These are phyloP conservation scores for Zaprionus africanus DNA, from an alignment of 1,140 invertebrate genomes.

Conservation along the genomic window DNA sequence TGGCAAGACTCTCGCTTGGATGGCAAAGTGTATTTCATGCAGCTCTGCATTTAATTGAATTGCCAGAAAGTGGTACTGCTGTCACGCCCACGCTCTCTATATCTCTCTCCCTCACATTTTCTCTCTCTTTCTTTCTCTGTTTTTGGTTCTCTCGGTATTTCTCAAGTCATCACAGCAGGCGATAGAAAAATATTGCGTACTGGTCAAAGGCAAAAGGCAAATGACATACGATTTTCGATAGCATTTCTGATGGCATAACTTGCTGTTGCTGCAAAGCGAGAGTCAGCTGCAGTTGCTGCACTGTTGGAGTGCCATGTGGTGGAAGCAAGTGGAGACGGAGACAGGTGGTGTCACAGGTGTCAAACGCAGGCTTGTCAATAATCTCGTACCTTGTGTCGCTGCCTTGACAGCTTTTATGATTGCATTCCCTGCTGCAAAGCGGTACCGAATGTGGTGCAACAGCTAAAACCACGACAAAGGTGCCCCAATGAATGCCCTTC, in stretches of 20 bases:
- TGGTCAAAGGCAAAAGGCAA: slow-evolving; percentile 32
- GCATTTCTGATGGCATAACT: slow-evolving; percentile 12
- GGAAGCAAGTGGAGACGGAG: neutral
- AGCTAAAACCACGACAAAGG: slow-evolving; percentile 13
- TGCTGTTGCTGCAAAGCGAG: neutral
- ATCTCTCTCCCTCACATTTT: neutral
- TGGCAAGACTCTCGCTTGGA: slow-evolving; percentile 23
- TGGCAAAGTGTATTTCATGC: slow-evolving; percentile 72
- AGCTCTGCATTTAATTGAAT: slow-evolving; percentile 81
- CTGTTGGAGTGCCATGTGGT: no score
- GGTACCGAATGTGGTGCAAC: slow-evolving; percentile 17
- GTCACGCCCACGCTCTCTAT: neutral
- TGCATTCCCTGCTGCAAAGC: slow-evolving; percentile 42
- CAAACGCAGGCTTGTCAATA: slow-evolving; percentile 49
- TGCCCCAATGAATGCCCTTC: slow-evolving; percentile 8
- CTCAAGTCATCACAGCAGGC: slow-evolving; percentile 24
- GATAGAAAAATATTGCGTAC: slow-evolving; percentile 19
- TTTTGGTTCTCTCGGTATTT: slow-evolving; percentile 12
- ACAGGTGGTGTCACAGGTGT: slow-evolving; percentile 29
- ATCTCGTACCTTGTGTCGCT: slow-evolving; percentile 15
- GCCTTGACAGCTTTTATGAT: slow-evolving; percentile 40
- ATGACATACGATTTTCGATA: slow-evolving; percentile 34
- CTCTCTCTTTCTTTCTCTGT: neutral
- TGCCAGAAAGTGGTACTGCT: slow-evolving; percentile 55
- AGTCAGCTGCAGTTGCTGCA: neutral